Evolutionary conservation across 1,140 invertebrate species (phyloP), one percentile per base, ranked within the genome.

Genomic region (Harpegnathos saltator): DNA sequence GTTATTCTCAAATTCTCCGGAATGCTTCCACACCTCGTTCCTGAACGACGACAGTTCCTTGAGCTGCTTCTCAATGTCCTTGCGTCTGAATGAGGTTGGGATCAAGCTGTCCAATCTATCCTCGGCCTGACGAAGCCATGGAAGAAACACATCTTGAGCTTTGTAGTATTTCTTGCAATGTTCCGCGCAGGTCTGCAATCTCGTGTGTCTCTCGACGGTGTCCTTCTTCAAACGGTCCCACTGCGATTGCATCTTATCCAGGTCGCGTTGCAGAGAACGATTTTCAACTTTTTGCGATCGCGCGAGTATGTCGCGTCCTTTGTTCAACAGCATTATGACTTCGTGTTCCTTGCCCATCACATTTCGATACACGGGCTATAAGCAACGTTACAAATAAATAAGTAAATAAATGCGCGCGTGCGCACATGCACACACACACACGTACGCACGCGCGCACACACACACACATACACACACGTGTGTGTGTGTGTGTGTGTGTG

Each of bases 241-340:
- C 56, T 97, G 96, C 44, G 96, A 96, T 89, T 98, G 97, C 86
- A 98, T 97, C 88, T 97, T 97, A 90, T 98, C 98, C 3, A 99
- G 93, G 87, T 98, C 97, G 48, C 97, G 93, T 82, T 96, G 95
- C 0, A 96, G 93, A 4, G 93, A 94, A 33, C 96, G 94, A 81
- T 94, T 95, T 85, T 96, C 95, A 4, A 90, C 95, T 89, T 92
- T 95, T 69, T 94, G 92, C 1, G 95, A 95, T 73, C 96, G 95
- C 0, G 95, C 93, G 1, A 97, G 90, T 78, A 97, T 95, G 87
- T 98, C 97, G 75, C 96, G 95, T 85, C 98, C 98, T 94, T 98
- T 99, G 90, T 99, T 98, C 22, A 99, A 93, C 3, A 99, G 95
- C 97, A 99, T 98, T 83, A 98, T 98, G 0, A 99, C 96, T 94